Evolutionary conservation across 2,888 invertebrate genomes (phyloP), one percentile per base, ranked within the genome.

Genomic region (Drosophila mettleri): DNA sequence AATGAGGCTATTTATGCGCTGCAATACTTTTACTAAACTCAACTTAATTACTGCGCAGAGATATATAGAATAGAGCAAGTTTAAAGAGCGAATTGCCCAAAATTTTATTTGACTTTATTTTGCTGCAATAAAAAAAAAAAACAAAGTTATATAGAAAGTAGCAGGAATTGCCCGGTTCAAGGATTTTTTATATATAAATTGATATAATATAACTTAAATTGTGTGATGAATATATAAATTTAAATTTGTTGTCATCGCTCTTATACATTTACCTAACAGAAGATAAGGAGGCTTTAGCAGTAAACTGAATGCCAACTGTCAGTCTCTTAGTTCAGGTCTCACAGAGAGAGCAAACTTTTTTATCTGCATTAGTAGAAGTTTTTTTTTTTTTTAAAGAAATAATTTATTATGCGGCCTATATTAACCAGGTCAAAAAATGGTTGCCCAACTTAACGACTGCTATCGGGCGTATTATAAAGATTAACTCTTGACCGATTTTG

Each of bases 401-500:
- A 41, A 18, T 33, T 27, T 18, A 16, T 10, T 14, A 14, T 1
- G 33, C 20, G 22, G 16, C 7, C 7, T 24, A 20, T 16, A 16
- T 24, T 33, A 52, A 60, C 14, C 55, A 59, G 55, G 59, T 69
- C 54, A 33, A 22, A 5, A 51, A 12, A 3, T 39, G 39, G 46
- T 54, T 63, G 9, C 39, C 24, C 34, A 53, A 43, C 22, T 57
- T 31, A 29, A 31, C 36, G 51, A 27, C n/a, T 36, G 60, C 24
- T 65, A 66, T 57, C 65, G 7, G n/a, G 14, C 38, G 36, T 24
- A 9, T 14, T 31, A 5, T 48, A 48, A 31, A 53, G 55, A 76
- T 66, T 54, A 76, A 39, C 71, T 53, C 53, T 59, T 75, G 75
- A 75, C 70, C 73, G 73, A 75, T 74, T 57, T 55, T 20, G 46